These are phyloP conservation scores for Ridgeia piscesae DNA, from an alignment of 1,140 invertebrate species.

Conservation along the genomic window DNA sequence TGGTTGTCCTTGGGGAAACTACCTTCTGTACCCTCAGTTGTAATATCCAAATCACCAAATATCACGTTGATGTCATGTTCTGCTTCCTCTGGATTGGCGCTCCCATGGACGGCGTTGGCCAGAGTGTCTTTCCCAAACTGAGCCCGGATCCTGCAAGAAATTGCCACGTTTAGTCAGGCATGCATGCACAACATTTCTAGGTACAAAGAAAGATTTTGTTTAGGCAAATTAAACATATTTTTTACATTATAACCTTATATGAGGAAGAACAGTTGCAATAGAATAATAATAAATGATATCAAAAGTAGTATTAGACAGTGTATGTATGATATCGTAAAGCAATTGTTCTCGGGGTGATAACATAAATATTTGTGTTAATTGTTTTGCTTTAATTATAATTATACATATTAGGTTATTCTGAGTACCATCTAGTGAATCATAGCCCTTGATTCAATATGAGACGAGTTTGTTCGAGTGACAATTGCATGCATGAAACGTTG, in stretches of 20 bases:
- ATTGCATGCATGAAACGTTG: no score
- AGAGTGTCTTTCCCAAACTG: conserved; percentile 48
- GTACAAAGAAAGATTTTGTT: neutral
- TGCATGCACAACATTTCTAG: neutral
- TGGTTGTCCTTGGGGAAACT: neutral
- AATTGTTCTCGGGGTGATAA: no score
- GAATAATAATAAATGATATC: no score
- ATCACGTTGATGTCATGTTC: conserved; percentile 43
- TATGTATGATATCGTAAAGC: no score
- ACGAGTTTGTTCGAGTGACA: no score
- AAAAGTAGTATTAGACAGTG: no score
- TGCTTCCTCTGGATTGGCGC: conserved; percentile 43
- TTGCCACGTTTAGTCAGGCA: neutral
- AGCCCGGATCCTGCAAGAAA: conserved; percentile 32
- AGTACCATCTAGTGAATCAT: no score
- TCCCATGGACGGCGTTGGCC: conserved; percentile 55
- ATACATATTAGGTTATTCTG: no score
- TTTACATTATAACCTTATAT: neutral
- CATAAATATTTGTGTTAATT: no score
- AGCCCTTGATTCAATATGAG: no score
- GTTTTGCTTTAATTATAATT: no score
- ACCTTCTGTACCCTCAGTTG: conserved; percentile 51
- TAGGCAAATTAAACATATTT: neutral
- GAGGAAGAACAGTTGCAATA: neutral
- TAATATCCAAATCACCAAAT: conserved; percentile 53